These are phyloP conservation scores for Leuciscus idus DNA, from an alignment of 2,113 vertebrate genomes.

Conservation along the genomic window DNA sequence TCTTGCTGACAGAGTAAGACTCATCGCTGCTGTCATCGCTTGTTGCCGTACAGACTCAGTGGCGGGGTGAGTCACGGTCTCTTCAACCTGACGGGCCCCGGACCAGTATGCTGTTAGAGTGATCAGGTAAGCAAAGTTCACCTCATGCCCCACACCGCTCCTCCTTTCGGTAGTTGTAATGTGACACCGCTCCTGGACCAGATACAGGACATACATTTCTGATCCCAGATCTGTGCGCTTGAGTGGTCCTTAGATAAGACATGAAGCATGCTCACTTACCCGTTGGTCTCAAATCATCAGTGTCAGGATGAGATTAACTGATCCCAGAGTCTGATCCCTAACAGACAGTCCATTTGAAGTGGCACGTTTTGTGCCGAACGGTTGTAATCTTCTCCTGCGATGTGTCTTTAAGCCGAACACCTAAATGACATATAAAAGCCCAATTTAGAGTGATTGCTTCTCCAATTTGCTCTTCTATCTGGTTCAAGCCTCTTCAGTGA, in stretches of 20 bases:
- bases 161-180: neutral
- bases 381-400: slow-evolving; percentile 78
- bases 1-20: slow-evolving; percentile 61
- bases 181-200: neutral
- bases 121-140: slow-evolving; percentile 86
- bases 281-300: slow-evolving; percentile 32
- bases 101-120: slow-evolving; percentile 97
- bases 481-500: slow-evolving; percentile 15
- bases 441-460: slow-evolving; percentile 35
- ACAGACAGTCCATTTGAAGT: slow-evolving; percentile 69
- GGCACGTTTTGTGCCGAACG: slow-evolving; percentile 72
- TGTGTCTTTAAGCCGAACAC: slow-evolving; percentile 77
- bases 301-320: slow-evolving; percentile 42
- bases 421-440: slow-evolving; percentile 75
- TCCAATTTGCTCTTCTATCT: slow-evolving; percentile 66
- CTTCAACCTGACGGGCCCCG: slow-evolving; percentile 85
- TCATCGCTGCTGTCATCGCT: slow-evolving; percentile 65
- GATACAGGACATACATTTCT: slow-evolving; percentile 1
- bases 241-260: slow-evolving; percentile 14
- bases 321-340: slow-evolving; percentile 46
- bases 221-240: slow-evolving; percentile 13
- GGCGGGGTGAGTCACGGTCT: slow-evolving; percentile 74
- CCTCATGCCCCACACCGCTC: neutral
- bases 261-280: slow-evolving; percentile 14
- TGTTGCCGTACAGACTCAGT: slow-evolving; percentile 64